Evolutionary conservation across 2,888 invertebrate genomes (phyloP), one percentile per base, ranked within the genome.

Genomic region (Pterobdella sp.): DNA sequence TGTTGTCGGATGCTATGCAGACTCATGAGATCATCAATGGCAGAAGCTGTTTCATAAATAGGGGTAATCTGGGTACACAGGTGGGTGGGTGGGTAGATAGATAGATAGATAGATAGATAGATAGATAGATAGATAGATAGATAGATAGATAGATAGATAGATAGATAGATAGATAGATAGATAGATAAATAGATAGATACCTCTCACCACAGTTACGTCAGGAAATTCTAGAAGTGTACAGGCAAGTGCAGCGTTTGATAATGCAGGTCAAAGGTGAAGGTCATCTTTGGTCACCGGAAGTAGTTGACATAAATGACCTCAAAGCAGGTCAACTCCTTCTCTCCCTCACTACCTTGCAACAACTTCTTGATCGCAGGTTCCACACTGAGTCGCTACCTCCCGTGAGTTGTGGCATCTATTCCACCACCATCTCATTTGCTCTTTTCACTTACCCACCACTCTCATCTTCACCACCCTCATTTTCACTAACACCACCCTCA

Each of bases 181-280:
- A n/a, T n/a, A n/a, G n/a, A n/a, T n/a, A n/a, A n/a, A n/a, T n/a
- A n/a, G n/a, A n/a, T n/a, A n/a, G n/a, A n/a, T n/a, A n/a, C n/a
- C n/a, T 7, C 42, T 74, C 73, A 74, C 77, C 77, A 35, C 79
- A 86, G 85, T 78, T 86, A 72, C 82, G 82, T 60, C 82, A 85
- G 76, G 86, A 86, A 79, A 81, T 86, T 7, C 79, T 85, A 73
- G 81, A 84, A 52, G 83, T 84, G 1, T 85, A 85, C 76, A 80
- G 82, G 29, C 84, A 85, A 73, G 78, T 86, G 32, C 80, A 84
- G 72, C 80, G 81, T 49, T 79, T 86, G 78, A 84, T 84, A 76
- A 80, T 81, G 7, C 79, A 79, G 49, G 76, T 81, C 42, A 60
- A 49, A 68, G 76, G 75, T 32, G 66, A 71, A 22, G 73, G 63